Base-by-base conservation (phyloP, 2,888 invertebrate genomes). In the Apodemia mormo region DNA sequence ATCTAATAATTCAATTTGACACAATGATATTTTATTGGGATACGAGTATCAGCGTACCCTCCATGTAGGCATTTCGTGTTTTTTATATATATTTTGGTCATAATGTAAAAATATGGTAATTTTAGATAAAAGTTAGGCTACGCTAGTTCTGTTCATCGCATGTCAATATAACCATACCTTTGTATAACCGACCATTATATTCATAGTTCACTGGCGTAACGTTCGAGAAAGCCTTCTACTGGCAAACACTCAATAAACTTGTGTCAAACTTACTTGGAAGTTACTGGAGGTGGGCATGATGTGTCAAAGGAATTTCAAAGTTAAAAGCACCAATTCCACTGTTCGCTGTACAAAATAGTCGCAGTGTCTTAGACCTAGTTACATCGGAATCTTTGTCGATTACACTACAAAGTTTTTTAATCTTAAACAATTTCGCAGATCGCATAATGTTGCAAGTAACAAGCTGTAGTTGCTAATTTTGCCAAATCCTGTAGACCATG, bases 301-400 rank as follows among this genome's bases (percentile, higher is more conserved):
- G 80, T 80, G 80, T 78, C 79, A 78, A 76, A 78, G 79, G 77
- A 78, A 79, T 79, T 77, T 77, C 76, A 69, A 77, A 78, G 70
- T 78, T 72, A 67, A 54, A n/a, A 5, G 61, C 33, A 12, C 14
- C 61, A 64, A 64, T 64, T 64, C 61, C 2, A 14, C 37, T 14
- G 7, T 37, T 33, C 7, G 7, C 10, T 30, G n/a, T 33, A 12
- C 37, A 37, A 64, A 64, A 64, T n/a, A 33, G 10, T 37, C 61
- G 61, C 37, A 61, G 12, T 61, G 14, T 33, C 6, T 52, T n/a
- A 2, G 10, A 52, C 3, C 56, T 29, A 22, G 14, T 22, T n/a
- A 56, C 9, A 4, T 56, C 29, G 4, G 12, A 45, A 12, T 10
- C 3, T 12, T 45, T 12, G 45, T 45, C 2, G 12, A 40, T 40